Evolutionary conservation across 1,140 invertebrate species (phyloP).

Genomic region (Musca domestica): DNA sequence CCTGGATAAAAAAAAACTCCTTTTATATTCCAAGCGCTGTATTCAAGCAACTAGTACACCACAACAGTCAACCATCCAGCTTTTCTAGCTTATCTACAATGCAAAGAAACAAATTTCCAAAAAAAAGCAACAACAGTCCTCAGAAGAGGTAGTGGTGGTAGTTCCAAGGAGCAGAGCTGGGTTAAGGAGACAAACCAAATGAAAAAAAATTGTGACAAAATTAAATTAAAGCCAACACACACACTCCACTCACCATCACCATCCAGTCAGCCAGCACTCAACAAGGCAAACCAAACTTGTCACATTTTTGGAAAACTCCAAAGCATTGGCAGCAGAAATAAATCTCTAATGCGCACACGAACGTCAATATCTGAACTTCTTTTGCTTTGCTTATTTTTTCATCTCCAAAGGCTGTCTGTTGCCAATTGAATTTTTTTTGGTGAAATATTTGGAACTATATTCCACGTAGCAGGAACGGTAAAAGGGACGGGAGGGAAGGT

Average conservation of each 20-base stretch:
- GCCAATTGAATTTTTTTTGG: not conserved
- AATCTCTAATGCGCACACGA: too few relatives aligned
- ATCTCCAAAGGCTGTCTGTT: too few relatives aligned
- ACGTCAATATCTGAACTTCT: too few relatives aligned
- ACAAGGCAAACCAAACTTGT: slow-evolving; percentile 4
- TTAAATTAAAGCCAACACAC: slow-evolving; percentile 6
- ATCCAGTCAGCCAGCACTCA: too few relatives aligned
- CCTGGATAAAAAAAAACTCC: not conserved
- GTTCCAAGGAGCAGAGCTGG: too few relatives aligned
- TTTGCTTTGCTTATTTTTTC: too few relatives aligned
- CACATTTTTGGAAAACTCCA: not conserved
- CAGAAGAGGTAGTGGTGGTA: too few relatives aligned
- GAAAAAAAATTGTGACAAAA: slow-evolving; percentile 11
- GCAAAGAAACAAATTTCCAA: not conserved
- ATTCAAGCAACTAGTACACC: too few relatives aligned
- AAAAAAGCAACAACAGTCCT: too few relatives aligned
- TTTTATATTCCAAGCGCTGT: not conserved
- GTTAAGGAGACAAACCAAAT: too few relatives aligned
- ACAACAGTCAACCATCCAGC: not conserved
- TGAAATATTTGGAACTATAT: slow-evolving; percentile 12
- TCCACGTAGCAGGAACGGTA: not conserved
- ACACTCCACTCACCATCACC: too few relatives aligned
- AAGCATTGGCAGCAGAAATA: too few relatives aligned
- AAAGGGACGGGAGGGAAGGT: not conserved
- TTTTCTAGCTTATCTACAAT: not conserved